phyloP scores from a whole-genome alignment of 2,888 invertebrate genomes.

The Erannis defoliaria region DNA sequence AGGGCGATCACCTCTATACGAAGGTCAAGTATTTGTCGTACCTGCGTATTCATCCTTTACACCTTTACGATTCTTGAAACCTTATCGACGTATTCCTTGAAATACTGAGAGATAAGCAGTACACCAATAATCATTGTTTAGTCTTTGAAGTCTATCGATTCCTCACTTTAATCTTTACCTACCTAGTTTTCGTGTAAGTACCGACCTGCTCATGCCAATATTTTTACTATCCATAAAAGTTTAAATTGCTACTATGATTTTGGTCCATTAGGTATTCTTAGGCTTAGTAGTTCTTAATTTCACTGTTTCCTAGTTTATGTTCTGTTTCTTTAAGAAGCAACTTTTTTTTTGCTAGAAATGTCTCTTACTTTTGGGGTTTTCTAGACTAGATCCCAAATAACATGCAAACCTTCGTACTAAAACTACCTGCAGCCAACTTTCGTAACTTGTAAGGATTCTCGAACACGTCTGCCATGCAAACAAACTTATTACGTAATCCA shows the following conservation, averaged over 20 bases:
- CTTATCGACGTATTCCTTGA: conserved; percentile 35
- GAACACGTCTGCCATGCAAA: conserved; percentile 9
- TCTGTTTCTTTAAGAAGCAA: too few relatives aligned
- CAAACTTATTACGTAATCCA: conserved; percentile 31
- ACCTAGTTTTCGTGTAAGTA: not conserved
- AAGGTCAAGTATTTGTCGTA: conserved; percentile 58
- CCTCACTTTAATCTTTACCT: not conserved
- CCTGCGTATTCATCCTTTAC: conserved; percentile 50
- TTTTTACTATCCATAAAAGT: not conserved
- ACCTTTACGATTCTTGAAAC: conserved; percentile 45
- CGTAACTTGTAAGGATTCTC: conserved; percentile 12
- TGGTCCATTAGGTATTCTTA: not conserved
- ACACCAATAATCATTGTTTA: conserved; percentile 10
- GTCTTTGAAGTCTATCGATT: conserved; percentile 16
- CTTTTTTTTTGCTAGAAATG: too few relatives aligned
- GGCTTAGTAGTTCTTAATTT: too few relatives aligned
- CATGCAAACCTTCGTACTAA: too few relatives aligned
- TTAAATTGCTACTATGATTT: not conserved
- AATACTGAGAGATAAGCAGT: conserved; percentile 19
- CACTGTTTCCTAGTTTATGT: too few relatives aligned
- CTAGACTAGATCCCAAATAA: too few relatives aligned
- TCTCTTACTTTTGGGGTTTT: too few relatives aligned
- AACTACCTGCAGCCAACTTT: not conserved
- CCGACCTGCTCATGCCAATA: not conserved
- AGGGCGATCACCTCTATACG: conserved; percentile 65